Evolutionary conservation across 2,797 vertebrate genomes (phyloP), one percentile per base, ranked within the genome.

Genomic region (Amphiprion clarkii): DNA sequence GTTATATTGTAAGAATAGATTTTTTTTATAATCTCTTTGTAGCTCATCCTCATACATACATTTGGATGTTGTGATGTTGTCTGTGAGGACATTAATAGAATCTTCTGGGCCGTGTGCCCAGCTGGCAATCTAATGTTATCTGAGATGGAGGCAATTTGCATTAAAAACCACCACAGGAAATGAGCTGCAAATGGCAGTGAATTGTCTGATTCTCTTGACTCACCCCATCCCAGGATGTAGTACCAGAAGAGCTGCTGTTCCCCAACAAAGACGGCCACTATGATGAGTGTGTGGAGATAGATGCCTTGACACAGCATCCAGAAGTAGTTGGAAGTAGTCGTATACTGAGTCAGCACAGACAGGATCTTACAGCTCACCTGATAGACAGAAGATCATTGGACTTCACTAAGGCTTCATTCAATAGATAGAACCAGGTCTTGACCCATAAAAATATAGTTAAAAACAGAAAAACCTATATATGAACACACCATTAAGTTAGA

Each of bases 291-390:
- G 91, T 96, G 95, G 44, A 96, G 94, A 84, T 96, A 96, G 81
- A 96, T 96, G 21, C 95, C 95, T 61, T 96, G 94, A 73, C 95
- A 96, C 81, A 96, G 87, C 95, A 96, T 96, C 95, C 95, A 96
- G 90, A 96, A 96, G 85, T 94, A 95, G 76, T 64, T 96, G 42
- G 93, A 94, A 21, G 85, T 93, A 2, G 59, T 79, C 0, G 92
- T 89, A 29, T 96, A 96, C 33, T 89, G 87, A 69, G 58, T 89
- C 59, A 96, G 74, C 27, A 92, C 89, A 16, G 89, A 83, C 78
- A 96, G 81, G 74, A 96, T 67, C 85, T 95, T 96, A 84, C 95
- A 96, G 78, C 87, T 91, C 56, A 95, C 85, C 95, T 96, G 89
- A 62, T 8, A 19, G 60, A 76, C 48, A 67, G 49, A 4, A 57